phyloP scores from a whole-genome alignment of 1,140 invertebrate species.

The Delia radicum region DNA sequence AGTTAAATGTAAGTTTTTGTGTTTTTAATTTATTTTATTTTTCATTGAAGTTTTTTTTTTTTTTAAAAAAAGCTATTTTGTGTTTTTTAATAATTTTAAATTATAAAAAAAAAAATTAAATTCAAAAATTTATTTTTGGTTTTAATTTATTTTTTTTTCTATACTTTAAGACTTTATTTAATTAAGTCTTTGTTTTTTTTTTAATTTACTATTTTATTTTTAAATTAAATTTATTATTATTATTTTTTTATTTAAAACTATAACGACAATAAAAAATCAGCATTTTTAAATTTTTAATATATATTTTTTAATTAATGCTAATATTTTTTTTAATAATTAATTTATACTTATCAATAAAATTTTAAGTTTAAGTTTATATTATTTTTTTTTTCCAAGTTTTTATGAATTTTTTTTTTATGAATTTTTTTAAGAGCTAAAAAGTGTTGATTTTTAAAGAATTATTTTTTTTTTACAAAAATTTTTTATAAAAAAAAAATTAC shows the following conservation, averaged over 20 bases:
- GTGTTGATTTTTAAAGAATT: not conserved
- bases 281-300: not conserved
- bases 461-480: not conserved
- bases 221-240: not conserved
- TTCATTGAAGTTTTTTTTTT: not conserved
- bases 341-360: not conserved
- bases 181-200: slow-evolving; percentile 17
- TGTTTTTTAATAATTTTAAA: not conserved
- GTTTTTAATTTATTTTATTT: not conserved
- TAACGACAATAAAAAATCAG: not conserved
- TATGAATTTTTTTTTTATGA: not conserved
- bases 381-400: not conserved
- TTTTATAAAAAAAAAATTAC: no score
- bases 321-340: not conserved
- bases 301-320: not conserved
- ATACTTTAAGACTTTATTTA: not conserved
- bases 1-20: not conserved
- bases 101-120: not conserved
- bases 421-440: not conserved
- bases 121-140: not conserved
- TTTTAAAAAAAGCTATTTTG: not conserved
- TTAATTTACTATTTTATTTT: not conserved
- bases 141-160: not conserved
- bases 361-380: not conserved
- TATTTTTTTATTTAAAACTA: not conserved